Evolutionary conservation across 2,888 invertebrate species (phyloP), one percentile per base, ranked within the genome.

Genomic region (Ophion slaviceki): DNA sequence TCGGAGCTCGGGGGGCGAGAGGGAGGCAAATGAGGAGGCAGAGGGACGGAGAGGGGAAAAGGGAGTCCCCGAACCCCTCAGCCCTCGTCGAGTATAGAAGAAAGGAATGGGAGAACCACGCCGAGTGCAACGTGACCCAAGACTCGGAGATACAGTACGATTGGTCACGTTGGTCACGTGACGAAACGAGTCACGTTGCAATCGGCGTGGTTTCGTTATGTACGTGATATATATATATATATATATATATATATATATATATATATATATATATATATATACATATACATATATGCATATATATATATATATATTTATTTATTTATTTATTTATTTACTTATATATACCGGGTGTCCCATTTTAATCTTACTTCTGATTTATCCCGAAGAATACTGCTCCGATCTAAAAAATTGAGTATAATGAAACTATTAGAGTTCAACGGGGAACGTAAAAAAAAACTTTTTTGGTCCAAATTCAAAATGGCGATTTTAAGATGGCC

Each of bases 101-200:
- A 61, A 79, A 72, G 62, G 81, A 62, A 78, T 57, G 11, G 28
- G 53, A 68, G 45, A 85, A 87, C 95, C 95, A 95, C 95, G 95
- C 95, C 95, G 95, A 94, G 92, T 94, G 95, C 95, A 96, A 96
- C 95, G 95, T 96, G 95, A 95, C 95, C 78, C 91, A 81, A 87
- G 84, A 89, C 86, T 87, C 88, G 88, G 88, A 89, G 88, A 86
- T 85, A 87, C 87, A 87, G 88, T 71, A 85, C 89, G 88, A 90
- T 91, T 90, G 91, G 92, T 86, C 87, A 87, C 77, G 87, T 84
- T 88, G 81, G 66, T 88, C 88, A 87, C 85, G 83, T 86, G 88
- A 83, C 80, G 32, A 53, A 28, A 75, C 78, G 80, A 87, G 88
- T 93, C 93, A 93, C 93, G 92, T 93, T 93, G 93, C 91, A 90